Conservation (phyloP, 2,113 vertebrate genomes). For the Sebastes fasciatus region DNA sequence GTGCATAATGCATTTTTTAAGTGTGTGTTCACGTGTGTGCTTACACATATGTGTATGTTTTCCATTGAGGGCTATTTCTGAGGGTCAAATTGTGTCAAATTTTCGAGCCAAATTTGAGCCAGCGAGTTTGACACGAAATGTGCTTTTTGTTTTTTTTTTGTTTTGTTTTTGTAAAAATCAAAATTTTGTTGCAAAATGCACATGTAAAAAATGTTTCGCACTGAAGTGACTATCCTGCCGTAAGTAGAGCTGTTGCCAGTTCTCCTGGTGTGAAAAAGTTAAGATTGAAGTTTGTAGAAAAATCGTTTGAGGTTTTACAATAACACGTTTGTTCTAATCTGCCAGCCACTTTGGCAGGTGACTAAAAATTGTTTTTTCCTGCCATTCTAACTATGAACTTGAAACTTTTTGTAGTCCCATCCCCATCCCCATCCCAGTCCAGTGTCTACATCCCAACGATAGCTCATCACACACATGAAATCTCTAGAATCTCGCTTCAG, state of each 20-base stretch:
- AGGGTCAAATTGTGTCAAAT: slow-evolving; percentile 56
- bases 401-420: slow-evolving; percentile 57
- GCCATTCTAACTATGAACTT: slow-evolving; percentile 57
- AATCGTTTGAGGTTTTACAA: slow-evolving; percentile 50
- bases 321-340: slow-evolving; percentile 45
- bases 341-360: slow-evolving; percentile 57
- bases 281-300: slow-evolving; percentile 29
- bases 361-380: slow-evolving; percentile 50
- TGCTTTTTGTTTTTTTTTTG: slow-evolving; percentile 47
- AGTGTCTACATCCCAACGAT: slow-evolving; percentile 33
- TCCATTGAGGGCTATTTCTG: slow-evolving; percentile 75
- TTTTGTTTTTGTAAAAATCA: not conserved
- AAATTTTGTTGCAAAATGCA: slow-evolving; percentile 72
- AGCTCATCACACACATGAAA: slow-evolving; percentile 37
- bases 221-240: slow-evolving; percentile 68
- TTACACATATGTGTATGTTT: slow-evolving; percentile 41
- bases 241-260: slow-evolving; percentile 28
- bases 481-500: slow-evolving; percentile 42
- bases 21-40: slow-evolving; percentile 38
- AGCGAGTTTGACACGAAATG: slow-evolving; percentile 40
- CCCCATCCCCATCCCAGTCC: slow-evolving; percentile 20
- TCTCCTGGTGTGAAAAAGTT: slow-evolving; percentile 18
- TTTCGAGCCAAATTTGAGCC: slow-evolving; percentile 54
- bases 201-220: slow-evolving; percentile 72
- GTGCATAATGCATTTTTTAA: slow-evolving; percentile 13